Evolutionary conservation across 2,888 invertebrate genomes (phyloP).

Genomic region (Synergus itoensis): DNA sequence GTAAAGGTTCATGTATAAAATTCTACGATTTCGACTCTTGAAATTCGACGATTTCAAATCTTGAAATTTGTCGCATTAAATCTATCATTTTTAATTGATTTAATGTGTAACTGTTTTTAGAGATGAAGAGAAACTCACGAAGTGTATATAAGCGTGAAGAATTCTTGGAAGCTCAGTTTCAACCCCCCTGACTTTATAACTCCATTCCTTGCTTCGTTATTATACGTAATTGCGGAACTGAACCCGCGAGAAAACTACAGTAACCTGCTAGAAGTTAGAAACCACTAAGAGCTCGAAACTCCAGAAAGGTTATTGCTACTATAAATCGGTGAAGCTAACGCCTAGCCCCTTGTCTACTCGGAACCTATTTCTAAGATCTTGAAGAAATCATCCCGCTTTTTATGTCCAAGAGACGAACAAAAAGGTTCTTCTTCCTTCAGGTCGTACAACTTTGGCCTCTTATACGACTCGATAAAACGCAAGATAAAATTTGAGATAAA

Average conservation of each 20-base stretch:
- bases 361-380: constrained; percentile 4
- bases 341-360: background rate
- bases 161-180: background rate
- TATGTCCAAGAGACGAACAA: background rate
- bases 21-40: too few relatives aligned
- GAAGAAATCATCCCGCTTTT: background rate
- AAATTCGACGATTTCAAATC: too few relatives aligned
- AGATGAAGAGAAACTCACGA: background rate
- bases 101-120: background rate
- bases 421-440: background rate
- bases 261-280: constrained; percentile 12
- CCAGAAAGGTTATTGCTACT: constrained; percentile 16
- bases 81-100: too few relatives aligned
- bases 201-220: constrained; percentile 7
- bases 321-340: constrained; percentile 23
- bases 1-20: too few relatives aligned
- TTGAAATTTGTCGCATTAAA: too few relatives aligned
- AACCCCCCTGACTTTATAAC: constrained; percentile 13
- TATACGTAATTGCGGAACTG: constrained; percentile 22
- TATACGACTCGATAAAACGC: background rate
- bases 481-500: background rate
- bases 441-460: background rate
- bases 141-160: background rate
- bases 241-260: constrained; percentile 12
- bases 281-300: constrained; percentile 27